phyloP scores from a whole-genome alignment of 2,888 invertebrate genomes.

The Emmelina monodactyla region DNA sequence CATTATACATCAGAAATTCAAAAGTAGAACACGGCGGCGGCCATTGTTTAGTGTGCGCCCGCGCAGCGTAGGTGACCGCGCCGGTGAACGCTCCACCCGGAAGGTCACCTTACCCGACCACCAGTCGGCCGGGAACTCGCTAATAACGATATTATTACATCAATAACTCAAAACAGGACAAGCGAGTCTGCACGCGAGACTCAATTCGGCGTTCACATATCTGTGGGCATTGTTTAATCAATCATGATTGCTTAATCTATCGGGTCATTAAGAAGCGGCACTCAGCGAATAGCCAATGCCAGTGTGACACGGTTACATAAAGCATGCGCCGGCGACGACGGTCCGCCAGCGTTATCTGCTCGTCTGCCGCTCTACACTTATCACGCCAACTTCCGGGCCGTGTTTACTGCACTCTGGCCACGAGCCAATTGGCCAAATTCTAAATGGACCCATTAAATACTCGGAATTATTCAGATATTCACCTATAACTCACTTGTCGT shows the following conservation, averaged over 20 bases:
- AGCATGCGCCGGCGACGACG: neutral
- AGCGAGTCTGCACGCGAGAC: too few species aligned
- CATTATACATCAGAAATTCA: too few species aligned
- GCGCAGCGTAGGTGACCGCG: slow-evolving; percentile 42
- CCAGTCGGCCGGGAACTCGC: slow-evolving; percentile 31
- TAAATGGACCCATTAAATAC: slow-evolving; percentile 30
- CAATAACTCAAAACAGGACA: too few species aligned
- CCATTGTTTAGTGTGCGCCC: too few species aligned
- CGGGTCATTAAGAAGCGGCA: too few species aligned
- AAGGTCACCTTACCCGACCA: slow-evolving; percentile 47
- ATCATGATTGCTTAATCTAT: too few species aligned
- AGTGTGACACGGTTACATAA: neutral
- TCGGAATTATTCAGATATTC: slow-evolving; percentile 32
- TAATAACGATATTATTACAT: too few species aligned
- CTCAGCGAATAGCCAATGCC: too few species aligned
- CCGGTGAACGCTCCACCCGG: slow-evolving; percentile 39
- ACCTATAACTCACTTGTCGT: slow-evolving; percentile 26
- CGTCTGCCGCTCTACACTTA: slow-evolving; percentile 23
- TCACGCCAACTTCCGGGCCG: slow-evolving; percentile 39
- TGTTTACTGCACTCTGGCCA: slow-evolving; percentile 35
- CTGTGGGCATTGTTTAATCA: too few species aligned
- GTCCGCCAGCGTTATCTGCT: slow-evolving; percentile 22
- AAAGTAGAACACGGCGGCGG: too few species aligned
- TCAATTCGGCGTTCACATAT: too few species aligned
- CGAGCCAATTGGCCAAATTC: slow-evolving; percentile 45